Evolutionary conservation across 2,888 invertebrate species (phyloP).

Genomic region (Amphipoea oculea): DNA sequence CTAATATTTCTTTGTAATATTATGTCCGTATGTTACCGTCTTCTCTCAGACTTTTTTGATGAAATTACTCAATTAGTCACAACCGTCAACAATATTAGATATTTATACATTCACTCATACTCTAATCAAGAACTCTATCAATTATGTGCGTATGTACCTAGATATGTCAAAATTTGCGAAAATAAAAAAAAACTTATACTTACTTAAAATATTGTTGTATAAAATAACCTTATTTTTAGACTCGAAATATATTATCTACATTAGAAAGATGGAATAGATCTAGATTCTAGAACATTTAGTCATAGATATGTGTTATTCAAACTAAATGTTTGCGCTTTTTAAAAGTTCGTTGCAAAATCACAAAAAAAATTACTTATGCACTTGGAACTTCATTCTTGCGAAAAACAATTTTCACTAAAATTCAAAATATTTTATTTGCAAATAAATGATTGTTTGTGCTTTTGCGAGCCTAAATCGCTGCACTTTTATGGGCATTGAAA

Average conservation of each 20-base stretch:
- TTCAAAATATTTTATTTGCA: constrained; percentile 4
- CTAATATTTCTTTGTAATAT: constrained; percentile 15
- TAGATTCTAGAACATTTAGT: constrained; percentile 58
- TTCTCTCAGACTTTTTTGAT: constrained; percentile 24
- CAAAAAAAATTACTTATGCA: constrained; percentile 46
- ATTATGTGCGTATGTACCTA: constrained; percentile 35
- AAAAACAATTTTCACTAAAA: constrained; percentile 8
- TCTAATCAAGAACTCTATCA: constrained; percentile 39
- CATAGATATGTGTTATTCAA: constrained; percentile 52
- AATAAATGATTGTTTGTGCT: constrained; percentile 42
- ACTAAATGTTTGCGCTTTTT: constrained; percentile 74
- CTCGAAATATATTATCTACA: constrained; percentile 82
- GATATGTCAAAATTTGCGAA: constrained; percentile 31
- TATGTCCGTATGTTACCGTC: constrained; percentile 17
- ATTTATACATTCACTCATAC: constrained; percentile 68
- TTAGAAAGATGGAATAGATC: constrained; percentile 75
- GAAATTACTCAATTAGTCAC: constrained; percentile 17
- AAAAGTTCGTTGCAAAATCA: constrained; percentile 74
- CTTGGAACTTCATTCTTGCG: constrained; percentile 53
- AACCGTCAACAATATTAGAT: constrained; percentile 79
- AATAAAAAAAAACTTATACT: constrained; percentile 12
- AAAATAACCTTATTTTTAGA: constrained; percentile 85
- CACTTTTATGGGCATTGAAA: constrained; percentile 38
- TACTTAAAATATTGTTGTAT: constrained; percentile 73
- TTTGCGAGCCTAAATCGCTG: constrained; percentile 46